Evolutionary conservation across 2,797 vertebrate species (phyloP).

Genomic region (Enteromius fasciolatus): DNA sequence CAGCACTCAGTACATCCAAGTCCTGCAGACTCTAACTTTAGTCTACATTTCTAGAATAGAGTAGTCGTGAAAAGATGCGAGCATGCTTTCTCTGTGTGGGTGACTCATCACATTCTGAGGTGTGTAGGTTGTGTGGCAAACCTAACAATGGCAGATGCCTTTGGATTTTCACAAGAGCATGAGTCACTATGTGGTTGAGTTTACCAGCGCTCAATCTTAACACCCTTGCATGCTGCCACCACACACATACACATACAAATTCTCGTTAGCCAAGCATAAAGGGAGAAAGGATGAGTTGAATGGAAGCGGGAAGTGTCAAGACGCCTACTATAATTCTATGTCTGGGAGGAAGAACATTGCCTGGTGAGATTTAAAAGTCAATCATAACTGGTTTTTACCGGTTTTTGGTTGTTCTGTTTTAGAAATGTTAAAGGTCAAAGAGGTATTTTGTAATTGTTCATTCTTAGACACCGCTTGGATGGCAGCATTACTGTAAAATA

Average conservation of each 20-base stretch:
- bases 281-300: conserved; percentile 48
- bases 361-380: conserved; percentile 30
- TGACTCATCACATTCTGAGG: conserved; percentile 45
- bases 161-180: conserved; percentile 36
- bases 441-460: background rate
- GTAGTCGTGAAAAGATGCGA: background rate
- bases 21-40: background rate
- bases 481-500: background rate
- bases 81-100: background rate
- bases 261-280: conserved; percentile 22
- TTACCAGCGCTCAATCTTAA: conserved; percentile 41
- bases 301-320: conserved; percentile 50
- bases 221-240: conserved; percentile 29
- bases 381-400: conserved; percentile 28
- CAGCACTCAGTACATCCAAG: background rate
- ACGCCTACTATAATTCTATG: conserved; percentile 55
- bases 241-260: conserved; percentile 47
- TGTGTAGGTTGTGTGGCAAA: conserved; percentile 32
- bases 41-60: background rate
- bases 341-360: conserved; percentile 28
- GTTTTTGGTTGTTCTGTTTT: background rate
- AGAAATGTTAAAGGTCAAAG: conserved; percentile 1
- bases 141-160: conserved; percentile 46
- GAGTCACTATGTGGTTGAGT: conserved; percentile 54
- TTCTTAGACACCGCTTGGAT: background rate